phyloP scores from a whole-genome alignment of 2,888 invertebrate species.

The Hemithea aestivaria region DNA sequence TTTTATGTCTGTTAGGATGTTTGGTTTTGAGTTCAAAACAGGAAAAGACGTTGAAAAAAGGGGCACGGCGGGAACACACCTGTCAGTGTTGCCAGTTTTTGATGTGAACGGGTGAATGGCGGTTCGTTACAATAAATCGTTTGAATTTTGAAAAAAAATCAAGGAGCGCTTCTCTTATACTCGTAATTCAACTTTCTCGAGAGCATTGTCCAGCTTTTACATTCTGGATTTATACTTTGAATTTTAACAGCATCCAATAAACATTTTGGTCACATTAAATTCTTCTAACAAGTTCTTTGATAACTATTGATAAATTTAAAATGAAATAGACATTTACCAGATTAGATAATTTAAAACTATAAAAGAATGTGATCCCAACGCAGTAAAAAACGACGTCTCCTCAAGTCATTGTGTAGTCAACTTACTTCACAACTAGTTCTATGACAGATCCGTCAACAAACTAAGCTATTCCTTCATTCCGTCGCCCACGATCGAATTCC shows the following conservation, averaged over 20 bases:
- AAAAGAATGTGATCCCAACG: too few species aligned
- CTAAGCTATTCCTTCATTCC: conserved; percentile 50
- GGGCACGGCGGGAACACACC: conserved; percentile 77
- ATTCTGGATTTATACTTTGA: background rate
- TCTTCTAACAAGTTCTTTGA: too few species aligned
- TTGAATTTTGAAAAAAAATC: conserved; percentile 45
- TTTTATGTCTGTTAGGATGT: conserved; percentile 32
- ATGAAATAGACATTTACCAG: too few species aligned
- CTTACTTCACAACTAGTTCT: conserved; percentile 70
- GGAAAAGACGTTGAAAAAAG: conserved; percentile 78
- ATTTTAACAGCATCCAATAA: too few species aligned
- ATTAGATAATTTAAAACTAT: too few species aligned
- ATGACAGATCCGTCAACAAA: conserved; percentile 65
- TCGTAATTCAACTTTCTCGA: conserved; percentile 16
- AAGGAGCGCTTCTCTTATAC: conserved; percentile 12
- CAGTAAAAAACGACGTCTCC: too few species aligned
- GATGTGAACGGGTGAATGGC: conserved; percentile 72
- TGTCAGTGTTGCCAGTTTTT: conserved; percentile 78
- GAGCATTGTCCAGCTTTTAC: conserved; percentile 8
- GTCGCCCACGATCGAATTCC: conserved; percentile 56
- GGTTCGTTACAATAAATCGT: conserved; percentile 54
- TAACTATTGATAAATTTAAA: too few species aligned
- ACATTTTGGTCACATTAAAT: too few species aligned
- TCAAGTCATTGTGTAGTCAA: conserved; percentile 37
- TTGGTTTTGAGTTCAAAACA: conserved; percentile 37